Evolutionary conservation across 2,888 invertebrate species (phyloP).

Genomic region (Petrolisthes manimaculis): DNA sequence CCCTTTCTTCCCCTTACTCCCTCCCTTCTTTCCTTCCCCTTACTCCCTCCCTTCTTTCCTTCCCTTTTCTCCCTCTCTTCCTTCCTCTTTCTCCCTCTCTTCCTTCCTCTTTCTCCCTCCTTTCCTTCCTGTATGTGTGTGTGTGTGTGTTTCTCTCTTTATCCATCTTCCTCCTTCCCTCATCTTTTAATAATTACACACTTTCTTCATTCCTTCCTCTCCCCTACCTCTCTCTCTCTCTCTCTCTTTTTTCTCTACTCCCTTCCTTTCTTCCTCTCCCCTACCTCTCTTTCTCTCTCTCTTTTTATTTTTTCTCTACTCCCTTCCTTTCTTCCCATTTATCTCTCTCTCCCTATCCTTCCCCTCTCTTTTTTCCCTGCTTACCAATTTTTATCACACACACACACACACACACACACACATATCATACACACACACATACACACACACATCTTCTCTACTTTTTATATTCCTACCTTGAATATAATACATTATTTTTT

Average conservation of each 20-base stretch:
- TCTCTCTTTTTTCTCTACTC: not conserved
- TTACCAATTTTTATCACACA: not conserved
- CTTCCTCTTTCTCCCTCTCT: constrained; percentile 12
- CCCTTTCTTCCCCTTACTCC: constrained; percentile 2
- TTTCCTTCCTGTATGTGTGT: not conserved
- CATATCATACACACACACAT: no score
- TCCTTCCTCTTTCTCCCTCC: not conserved
- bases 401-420: no score
- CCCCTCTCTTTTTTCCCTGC: constrained; percentile 1
- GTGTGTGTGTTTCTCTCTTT: not conserved
- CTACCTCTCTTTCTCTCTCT: not conserved
- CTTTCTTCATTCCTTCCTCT: not conserved
- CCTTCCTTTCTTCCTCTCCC: not conserved
- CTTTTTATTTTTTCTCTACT: not conserved
- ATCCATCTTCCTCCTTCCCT: not conserved
- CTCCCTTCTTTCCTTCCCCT: not conserved
- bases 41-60: not conserved
- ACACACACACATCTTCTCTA: not conserved
- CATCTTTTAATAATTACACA: not conserved
- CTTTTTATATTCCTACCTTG: not conserved
- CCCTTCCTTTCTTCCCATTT: not conserved
- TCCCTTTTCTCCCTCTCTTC: constrained; percentile 10
- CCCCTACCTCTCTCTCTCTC: not conserved
- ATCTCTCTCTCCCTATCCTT: not conserved
- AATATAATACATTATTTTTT: no score